Evolutionary conservation across 92 coral and sea anemone species (phyloP).

Genomic region (Plumapathes pennacea): DNA sequence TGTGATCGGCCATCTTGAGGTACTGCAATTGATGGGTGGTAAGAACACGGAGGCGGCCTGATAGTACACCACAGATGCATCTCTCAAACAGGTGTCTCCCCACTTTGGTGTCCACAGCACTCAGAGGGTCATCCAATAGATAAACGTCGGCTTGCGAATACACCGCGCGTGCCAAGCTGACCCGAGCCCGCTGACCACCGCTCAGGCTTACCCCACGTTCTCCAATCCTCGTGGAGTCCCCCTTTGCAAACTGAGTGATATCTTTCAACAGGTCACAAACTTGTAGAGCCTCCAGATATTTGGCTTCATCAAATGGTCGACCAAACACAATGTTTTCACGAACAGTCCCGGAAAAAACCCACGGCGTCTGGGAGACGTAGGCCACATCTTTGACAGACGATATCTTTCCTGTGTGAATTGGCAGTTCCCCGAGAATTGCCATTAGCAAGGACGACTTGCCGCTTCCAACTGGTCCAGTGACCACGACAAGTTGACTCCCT

Average conservation of each 20-base stretch:
- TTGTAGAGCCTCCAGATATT: slow-evolving; percentile 57
- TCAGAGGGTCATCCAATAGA: slow-evolving; percentile 34
- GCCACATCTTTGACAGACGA: slow-evolving; percentile 64
- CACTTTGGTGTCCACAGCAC: slow-evolving; percentile 39
- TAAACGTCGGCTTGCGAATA: slow-evolving; percentile 36
- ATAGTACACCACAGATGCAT: slow-evolving; percentile 32
- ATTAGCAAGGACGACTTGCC: slow-evolving; percentile 82
- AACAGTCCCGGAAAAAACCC: slow-evolving; percentile 92
- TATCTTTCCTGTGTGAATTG: slow-evolving; percentile 66
- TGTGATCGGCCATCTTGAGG: slow-evolving; percentile 8
- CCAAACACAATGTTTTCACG: slow-evolving; percentile 89
- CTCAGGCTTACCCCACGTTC: slow-evolving; percentile 34
- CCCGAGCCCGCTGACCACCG: slow-evolving; percentile 40
- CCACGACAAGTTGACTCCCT: slow-evolving; percentile 14
- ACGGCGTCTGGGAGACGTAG: slow-evolving; percentile 82
- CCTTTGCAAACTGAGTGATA: slow-evolving; percentile 7
- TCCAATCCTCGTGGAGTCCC: slow-evolving; percentile 22
- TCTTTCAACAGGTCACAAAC: slow-evolving; percentile 85
- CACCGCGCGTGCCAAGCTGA: slow-evolving; percentile 32
- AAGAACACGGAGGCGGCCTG: slow-evolving; percentile 14
- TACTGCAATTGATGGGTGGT: slow-evolving; percentile 18
- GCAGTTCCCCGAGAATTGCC: slow-evolving; percentile 85
- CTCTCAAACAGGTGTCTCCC: slow-evolving; percentile 26
- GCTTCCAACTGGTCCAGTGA: slow-evolving; percentile 39
- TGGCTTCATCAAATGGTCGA: slow-evolving; percentile 41